Base-by-base conservation (phyloP, 2,888 invertebrate species). In the Eugnorisma glareosa region DNA sequence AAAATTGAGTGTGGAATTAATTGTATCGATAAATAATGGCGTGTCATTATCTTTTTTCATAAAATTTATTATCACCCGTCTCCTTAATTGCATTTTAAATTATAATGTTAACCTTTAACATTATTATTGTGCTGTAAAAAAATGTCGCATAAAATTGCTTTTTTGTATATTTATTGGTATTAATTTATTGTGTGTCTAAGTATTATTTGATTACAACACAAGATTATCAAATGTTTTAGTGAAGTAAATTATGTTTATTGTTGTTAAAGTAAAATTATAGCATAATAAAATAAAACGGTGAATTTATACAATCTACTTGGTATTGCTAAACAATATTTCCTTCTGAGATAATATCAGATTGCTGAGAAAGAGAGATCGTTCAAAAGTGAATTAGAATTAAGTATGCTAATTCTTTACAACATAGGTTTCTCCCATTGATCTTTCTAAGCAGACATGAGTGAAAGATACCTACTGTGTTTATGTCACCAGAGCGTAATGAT, bases 81-180 rank as follows among this genome's bases (percentile, higher is more conserved):
- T 64, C 15, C 69, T 81, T 87, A 86, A 89, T 89, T 86, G 84
- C 84, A 86, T 87, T 89, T 88, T 78, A 89, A 90, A 90, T 89
- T 88, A 86, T 88, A 90, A 86, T 84, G 82, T 88, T 88, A 88
- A 89, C 86, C 88, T 89, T 90, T 88, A 78, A 82, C 84, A 81
- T 82, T 84, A 81, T 83, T 86, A 80, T 67, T 70, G 81, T 24
- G 72, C 63, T 67, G 69, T 80, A 70, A 86, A 83, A 77, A 82
- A 80, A 80, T 85, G 78, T 78, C 79, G 61, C 63, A 40, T 83
- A 76, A 43, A 80, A 85, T 75, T 75, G 67, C 35, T 79, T 71
- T 85, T 81, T 81, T 66, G 18, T 61, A 61, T 75, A 77, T 83
- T 83, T 81, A 83, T 86, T 77, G 75, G 69, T 76, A 75, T 79